Base-by-base conservation (phyloP, 2,888 invertebrate species). In the Homarus gammarus region DNA sequence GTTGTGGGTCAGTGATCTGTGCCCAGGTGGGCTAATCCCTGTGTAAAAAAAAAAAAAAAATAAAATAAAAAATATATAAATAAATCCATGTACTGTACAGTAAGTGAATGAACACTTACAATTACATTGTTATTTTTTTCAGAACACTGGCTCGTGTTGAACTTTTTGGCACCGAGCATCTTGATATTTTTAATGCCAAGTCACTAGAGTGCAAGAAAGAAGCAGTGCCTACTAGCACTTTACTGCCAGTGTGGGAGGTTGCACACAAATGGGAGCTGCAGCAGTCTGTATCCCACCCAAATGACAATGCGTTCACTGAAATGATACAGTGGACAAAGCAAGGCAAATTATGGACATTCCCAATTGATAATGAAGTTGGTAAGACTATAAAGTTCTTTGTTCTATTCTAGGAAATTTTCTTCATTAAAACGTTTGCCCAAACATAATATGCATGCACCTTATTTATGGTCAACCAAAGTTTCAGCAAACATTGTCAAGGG, bases 281-380 rank as follows among this genome's bases (percentile, higher is more conserved):
- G 91, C 92, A 96, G 84, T 94, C 96, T 0, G 94, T 96, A 0
- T 95, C 96, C 0, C 96, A 96, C 93, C 96, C 97, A 0, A 98
- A 98, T 0, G 94, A 95, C 12, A 99, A 99, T 94, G 96, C 96
- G 93, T 99, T 97, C 94, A 97, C 99, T 94, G 98, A 99, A 94
- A 96, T 98, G 96, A 97, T 97, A 77, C 93, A 96, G 83, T 99
- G 98, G 99, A 99, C 99, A 0, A 96, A 98, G 86, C 96, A 98
- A 94, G 98, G 98, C 70, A 99, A 98, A 94, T 94, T 99, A 22
- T 99, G 99, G 99, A 96, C 96, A 92, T 99, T 99, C 94, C 99
- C 99, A 1, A 98, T 99, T 91, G 95, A 99, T 94, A 99, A 99
- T 95, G 99, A 99, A 94, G 97, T 97, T 95, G 99, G 98, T 92